A percentile compares a stretch with the other conserved stretches of the same genome.
Conservation (phyloP, 2,113 vertebrate genomes). For the Cyprinus carpio region DNA sequence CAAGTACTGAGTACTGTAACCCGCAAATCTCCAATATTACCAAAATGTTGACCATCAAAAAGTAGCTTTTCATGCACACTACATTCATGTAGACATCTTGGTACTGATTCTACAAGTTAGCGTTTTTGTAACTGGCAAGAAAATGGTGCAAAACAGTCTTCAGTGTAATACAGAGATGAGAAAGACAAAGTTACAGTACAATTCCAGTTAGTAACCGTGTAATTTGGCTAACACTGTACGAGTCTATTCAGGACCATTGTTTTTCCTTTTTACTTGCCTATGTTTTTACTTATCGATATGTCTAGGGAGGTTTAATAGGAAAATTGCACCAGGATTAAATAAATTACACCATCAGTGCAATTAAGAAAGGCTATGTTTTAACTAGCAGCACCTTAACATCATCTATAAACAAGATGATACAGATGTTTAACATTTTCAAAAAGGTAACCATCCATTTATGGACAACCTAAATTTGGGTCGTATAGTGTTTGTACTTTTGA, state of each 20-base stretch:
- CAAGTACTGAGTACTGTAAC: constrained; percentile 76
- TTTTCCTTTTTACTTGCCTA: constrained; percentile 8
- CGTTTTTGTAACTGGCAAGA: not conserved
- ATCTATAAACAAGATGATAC: not conserved
- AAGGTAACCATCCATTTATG: no score
- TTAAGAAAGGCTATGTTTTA: not conserved
- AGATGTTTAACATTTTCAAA: not conserved
- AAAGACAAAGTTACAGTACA: not conserved
- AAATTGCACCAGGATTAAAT: not conserved
- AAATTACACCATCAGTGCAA: not conserved
- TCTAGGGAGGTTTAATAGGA: not conserved
- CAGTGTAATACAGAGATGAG: not conserved
- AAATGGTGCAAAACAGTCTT: constrained; percentile 10
- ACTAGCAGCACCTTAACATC: not conserved
- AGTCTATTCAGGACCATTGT: not conserved
- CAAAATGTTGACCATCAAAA: not conserved
- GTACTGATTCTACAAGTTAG: not conserved
- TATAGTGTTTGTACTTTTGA: not conserved
- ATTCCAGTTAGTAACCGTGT: constrained; percentile 1
- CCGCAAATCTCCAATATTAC: constrained; percentile 66
- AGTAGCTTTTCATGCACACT: not conserved
- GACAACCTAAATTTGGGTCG: no score
- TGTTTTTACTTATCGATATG: constrained; percentile 19
- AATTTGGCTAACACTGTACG: constrained; percentile 14
- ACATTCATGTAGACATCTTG: not conserved